These are phyloP conservation scores for Selene dorsalis DNA, from an alignment of 2,797 vertebrate species.

Conservation along the genomic window DNA sequence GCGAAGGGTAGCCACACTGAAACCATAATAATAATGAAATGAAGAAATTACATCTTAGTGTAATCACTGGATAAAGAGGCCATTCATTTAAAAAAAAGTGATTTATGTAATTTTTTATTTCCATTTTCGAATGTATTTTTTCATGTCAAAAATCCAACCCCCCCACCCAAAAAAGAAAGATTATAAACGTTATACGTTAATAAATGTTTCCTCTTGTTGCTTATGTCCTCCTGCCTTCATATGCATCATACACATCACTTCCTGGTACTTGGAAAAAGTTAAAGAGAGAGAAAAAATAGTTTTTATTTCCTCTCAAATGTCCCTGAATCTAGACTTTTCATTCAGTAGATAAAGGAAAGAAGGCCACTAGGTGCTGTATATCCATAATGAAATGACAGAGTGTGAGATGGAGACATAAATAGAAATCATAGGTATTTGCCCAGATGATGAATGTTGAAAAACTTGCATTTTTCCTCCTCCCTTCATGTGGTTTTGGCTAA, in stretches of 20 bases:
- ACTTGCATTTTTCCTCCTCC: background rate
- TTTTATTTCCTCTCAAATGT: constrained; percentile 22
- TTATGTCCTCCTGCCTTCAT: background rate
- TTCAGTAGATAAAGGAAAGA: constrained; percentile 20
- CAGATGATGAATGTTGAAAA: background rate
- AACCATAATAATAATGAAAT: constrained; percentile 49
- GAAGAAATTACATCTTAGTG: constrained; percentile 33
- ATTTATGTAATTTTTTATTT: background rate
- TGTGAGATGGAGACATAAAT: constrained; percentile 19
- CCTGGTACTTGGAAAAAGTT: background rate
- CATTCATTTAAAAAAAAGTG: constrained; percentile 21
- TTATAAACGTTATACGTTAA: too few relatives aligned
- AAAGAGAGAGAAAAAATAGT: background rate
- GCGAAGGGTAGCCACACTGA: constrained; percentile 38
- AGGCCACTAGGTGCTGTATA: background rate
- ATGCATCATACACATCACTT: background rate
- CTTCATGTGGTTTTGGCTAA: background rate
- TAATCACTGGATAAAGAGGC: constrained; percentile 25
- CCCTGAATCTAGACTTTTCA: constrained; percentile 25
- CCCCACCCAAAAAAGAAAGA: constrained; percentile 3
- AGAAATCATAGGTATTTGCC: background rate
- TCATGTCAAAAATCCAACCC: background rate
- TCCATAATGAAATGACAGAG: background rate
- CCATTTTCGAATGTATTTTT: constrained; percentile 6
- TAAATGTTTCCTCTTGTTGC: background rate